Evolutionary conservation across 2,797 vertebrate genomes (phyloP), one percentile per base, ranked within the genome.

Genomic region (Gadopsis marmoratus): DNA sequence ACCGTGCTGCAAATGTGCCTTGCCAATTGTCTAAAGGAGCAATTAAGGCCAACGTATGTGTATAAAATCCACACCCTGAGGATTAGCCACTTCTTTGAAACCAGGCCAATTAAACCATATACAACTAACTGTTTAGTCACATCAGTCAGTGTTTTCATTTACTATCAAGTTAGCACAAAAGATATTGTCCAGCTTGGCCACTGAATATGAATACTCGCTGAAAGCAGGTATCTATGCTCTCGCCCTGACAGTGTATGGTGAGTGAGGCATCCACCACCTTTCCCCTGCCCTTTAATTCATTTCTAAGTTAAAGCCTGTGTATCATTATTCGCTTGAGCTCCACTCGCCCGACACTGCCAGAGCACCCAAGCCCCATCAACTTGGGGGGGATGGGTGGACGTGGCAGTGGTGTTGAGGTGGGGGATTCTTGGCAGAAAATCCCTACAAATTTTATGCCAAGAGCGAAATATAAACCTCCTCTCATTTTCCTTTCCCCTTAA

Each of bases 401-500:
- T 55, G 78, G 83, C 59, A 47, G 78, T 43, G 76, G 85, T 81
- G 84, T 83, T 76, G 82, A 84, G 81, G 83, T 66, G 84, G 83
- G 84, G 83, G 84, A 76, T 87, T 94, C 92, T 95, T 95, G 95
- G 94, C 95, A 94, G 90, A 95, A 92, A 89, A 92, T 91, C 84
- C 88, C 89, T 82, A 82, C 92, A 94, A 94, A 95, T 93, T 89
- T 92, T 93, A 94, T 94, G 95, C 95, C 95, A 96, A 95, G 92
- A 94, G 92, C 58, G 91, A 96, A 96, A 96, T 96, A 95, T 95
- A 96, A 95, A 95, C 94, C 95, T 91, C 94, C 94, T 94, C 92
- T 94, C 92, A 93, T 95, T 95, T 95, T 95, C 94, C 93, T 94
- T 94, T 95, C 91, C 17, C 93, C 93, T 94, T 95, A 95, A 95